Conservation (phyloP, 2,797 vertebrate genomes). For the Tenualosa thibaudeaui region DNA sequence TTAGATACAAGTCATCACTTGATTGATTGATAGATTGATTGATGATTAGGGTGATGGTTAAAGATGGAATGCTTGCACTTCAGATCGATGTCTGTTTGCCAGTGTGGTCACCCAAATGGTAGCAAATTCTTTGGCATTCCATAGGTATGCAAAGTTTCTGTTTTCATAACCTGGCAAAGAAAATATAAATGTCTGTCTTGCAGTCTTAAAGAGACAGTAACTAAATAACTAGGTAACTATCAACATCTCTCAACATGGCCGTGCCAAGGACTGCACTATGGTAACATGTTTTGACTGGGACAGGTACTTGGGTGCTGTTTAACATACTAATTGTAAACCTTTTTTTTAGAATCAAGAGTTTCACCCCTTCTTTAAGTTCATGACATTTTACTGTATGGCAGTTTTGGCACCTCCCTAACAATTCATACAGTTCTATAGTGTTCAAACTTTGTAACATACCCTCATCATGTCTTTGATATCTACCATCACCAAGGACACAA, state of each 20-base stretch:
- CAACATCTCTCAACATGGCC: not conserved
- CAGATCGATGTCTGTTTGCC: constrained; percentile 10
- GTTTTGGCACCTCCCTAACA: not conserved
- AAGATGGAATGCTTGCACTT: not conserved
- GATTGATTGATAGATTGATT: not conserved
- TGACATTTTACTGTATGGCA: not conserved
- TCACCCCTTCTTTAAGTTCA: not conserved
- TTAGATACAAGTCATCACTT: constrained; percentile 22
- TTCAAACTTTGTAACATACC: not conserved
- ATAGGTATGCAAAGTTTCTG: constrained; percentile 13
- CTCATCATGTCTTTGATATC: not conserved
- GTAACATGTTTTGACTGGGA: not conserved
- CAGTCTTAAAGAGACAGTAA: not conserved
- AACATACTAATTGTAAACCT: not conserved
- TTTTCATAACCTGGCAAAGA: not conserved
- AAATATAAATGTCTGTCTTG: constrained; percentile 2
- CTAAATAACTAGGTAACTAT: not conserved
- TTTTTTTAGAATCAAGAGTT: not conserved
- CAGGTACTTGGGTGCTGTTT: not conserved
- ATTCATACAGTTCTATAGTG: not conserved
- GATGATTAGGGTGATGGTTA: not conserved
- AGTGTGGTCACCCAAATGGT: not conserved
- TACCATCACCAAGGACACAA: not conserved
- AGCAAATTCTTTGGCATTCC: constrained; percentile 11
- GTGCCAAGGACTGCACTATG: not conserved